Evolutionary conservation across 2,888 invertebrate species (phyloP), one percentile per base, ranked within the genome.

Genomic region (Noctua comes): DNA sequence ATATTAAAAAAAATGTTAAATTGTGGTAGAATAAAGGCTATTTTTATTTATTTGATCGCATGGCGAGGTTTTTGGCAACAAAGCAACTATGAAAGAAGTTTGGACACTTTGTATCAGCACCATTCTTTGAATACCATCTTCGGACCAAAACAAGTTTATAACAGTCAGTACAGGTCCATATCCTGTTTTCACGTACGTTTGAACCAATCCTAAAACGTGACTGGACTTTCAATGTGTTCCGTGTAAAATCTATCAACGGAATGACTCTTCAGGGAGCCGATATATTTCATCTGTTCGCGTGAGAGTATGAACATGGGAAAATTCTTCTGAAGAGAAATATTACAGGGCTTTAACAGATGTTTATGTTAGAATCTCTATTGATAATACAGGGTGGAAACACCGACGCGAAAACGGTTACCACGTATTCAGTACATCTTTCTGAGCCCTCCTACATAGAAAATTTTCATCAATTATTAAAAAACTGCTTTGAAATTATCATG

Each of bases 211-310:
- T 70, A 46, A 82, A 66, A 82, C 92, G 91, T 91, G 92, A 86
- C 88, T 69, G 31, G 89, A 84, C 78, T 92, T 81, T 74, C 72
- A 84, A 92, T 84, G 81, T 76, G 84, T 73, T 84, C 83, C 75
- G 85, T 91, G 88, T 91, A 90, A 93, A 92, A 93, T 92, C 91
- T 92, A 91, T 93, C 91, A 91, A 88, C 84, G 80, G 79, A 90
- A 90, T 89, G 86, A 88, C 88, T 91, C 91, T 90, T 89, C 87
- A 87, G 89, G 90, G 91, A 90, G 87, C 71, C 68, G 65, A 80
- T 76, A 86, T 89, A 87, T 85, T 88, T 88, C 82, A 85, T 87
- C 66, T 64, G 59, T 75, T 68, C 64, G 36, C 65, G 76, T 66
- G 43, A 68, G 76, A 69, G 36, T 65, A 73, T 73, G 65, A 59